Percentiles rank a stretch among this genome's conserved stretches.
phyloP scores from a whole-genome alignment of 2,113 vertebrate genomes.

The Rhabdornis inornatus region DNA sequence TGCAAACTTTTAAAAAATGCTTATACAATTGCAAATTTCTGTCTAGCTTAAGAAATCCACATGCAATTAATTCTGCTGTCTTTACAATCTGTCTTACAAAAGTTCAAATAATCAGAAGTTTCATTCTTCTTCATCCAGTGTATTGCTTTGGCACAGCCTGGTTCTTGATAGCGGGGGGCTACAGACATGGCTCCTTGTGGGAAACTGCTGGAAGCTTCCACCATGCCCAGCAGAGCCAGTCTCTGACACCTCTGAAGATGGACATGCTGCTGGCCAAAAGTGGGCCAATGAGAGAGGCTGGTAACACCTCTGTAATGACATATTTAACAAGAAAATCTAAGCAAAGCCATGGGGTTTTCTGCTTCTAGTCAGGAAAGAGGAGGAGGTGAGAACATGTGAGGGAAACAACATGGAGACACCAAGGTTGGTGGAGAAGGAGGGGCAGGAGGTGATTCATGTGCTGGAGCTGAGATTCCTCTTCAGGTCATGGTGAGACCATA shows the following conservation, averaged over 20 bases:
- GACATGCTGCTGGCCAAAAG: not conserved
- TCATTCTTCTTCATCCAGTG: not conserved
- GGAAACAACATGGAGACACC: not conserved
- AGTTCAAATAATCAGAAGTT: not conserved
- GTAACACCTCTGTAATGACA: accelerated
- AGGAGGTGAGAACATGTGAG: not conserved
- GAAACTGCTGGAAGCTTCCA: not conserved
- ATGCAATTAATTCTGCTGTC: not conserved
- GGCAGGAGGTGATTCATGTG: not conserved
- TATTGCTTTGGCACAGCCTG: accelerated
- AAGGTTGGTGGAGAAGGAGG: not conserved
- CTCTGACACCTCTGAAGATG: not conserved
- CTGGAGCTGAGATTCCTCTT: accelerated
- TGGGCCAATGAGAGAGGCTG: not conserved
- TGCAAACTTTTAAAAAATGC: not conserved
- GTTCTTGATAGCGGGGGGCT: too few relatives aligned
- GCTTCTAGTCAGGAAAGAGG: not conserved
- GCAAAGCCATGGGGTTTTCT: not conserved
- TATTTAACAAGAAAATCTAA: not conserved
- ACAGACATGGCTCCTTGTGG: not conserved
- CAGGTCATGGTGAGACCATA: accelerated
- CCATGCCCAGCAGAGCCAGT: not conserved
- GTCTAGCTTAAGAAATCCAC: not conserved
- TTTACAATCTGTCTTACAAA: not conserved
- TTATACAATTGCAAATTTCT: not conserved